These are phyloP conservation scores for Neogale vison DNA, from an alignment of 2,113 vertebrate genomes.

Conservation along the genomic window DNA sequence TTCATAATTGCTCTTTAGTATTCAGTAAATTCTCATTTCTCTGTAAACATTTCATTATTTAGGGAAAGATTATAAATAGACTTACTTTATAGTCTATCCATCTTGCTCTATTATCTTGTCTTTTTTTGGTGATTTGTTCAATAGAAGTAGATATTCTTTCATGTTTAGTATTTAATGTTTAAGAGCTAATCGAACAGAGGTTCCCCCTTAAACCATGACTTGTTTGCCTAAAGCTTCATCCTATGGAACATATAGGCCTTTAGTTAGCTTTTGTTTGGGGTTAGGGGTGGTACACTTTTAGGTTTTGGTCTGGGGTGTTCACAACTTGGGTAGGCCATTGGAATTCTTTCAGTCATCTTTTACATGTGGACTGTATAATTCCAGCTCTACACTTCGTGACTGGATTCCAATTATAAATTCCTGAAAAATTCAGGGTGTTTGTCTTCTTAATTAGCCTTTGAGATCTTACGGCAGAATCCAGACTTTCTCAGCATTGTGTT, in stretches of 20 bases:
- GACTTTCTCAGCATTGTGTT: neutral
- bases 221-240: neutral
- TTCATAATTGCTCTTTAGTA: neutral
- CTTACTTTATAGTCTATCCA: neutral
- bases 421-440: neutral
- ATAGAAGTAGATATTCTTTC: neutral
- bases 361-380: neutral
- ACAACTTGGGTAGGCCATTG: neutral
- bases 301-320: neutral
- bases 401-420: neutral
- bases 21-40: neutral
- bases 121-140: neutral
- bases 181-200: neutral
- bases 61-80: neutral
- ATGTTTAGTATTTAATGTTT: neutral
- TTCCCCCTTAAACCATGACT: neutral
- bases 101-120: neutral
- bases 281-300: neutral
- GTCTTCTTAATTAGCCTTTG: neutral
- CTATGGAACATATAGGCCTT: neutral
- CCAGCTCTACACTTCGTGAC: neutral
- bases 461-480: neutral
- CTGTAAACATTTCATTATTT: neutral
- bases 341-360: neutral
- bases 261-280: neutral